Conservation (phyloP, 2,113 vertebrate genomes). For the Suncus etruscus region DNA sequence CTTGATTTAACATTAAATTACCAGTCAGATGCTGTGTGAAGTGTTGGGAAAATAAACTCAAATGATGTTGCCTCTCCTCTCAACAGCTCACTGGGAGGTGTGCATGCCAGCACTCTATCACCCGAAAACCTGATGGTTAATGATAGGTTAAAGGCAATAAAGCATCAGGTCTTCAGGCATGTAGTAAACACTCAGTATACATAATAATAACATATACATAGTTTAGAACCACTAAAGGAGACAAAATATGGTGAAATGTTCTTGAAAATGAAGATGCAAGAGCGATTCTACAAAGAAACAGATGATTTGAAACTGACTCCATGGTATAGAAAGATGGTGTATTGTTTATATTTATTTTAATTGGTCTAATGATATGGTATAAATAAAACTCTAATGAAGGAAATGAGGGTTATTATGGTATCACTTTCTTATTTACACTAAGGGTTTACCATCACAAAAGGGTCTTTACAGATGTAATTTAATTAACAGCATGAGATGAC, state of each 20-base stretch:
- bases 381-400: conserved; percentile 69
- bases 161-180: background rate
- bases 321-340: background rate
- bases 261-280: background rate
- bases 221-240: background rate
- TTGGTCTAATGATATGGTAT: conserved; percentile 61
- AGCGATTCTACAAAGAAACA: conserved; percentile 14
- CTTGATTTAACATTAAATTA: conserved; percentile 7
- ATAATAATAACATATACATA: background rate
- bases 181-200: background rate
- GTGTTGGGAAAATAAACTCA: background rate
- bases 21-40: background rate
- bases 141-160: background rate
- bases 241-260: background rate
- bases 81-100: background rate
- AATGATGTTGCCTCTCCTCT: background rate
- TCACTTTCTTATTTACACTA: conserved; percentile 54
- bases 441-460: conserved; percentile 52
- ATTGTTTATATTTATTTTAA: conserved; percentile 61
- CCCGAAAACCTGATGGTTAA: background rate
- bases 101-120: background rate
- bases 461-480: background rate
- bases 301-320: conserved; percentile 24
- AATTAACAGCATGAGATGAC: conserved; percentile 7
- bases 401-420: conserved; percentile 58